Conservation (phyloP, 2,113 vertebrate genomes). For the Corythaeola cristata region DNA sequence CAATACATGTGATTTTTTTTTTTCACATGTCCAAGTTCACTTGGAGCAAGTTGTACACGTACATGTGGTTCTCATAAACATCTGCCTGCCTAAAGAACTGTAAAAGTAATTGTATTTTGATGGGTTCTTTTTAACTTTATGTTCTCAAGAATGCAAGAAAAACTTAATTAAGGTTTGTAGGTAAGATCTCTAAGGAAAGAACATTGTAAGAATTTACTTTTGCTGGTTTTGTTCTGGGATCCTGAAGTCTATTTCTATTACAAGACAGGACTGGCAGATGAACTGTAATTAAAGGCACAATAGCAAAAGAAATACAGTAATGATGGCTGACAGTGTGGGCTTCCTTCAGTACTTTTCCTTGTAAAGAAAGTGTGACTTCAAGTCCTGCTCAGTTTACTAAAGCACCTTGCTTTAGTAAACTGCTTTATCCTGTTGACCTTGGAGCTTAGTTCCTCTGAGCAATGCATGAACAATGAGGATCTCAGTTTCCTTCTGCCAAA, state of each 20-base stretch:
- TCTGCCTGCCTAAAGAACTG: background rate
- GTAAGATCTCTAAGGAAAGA: background rate
- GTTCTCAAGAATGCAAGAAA: background rate
- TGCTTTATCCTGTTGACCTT: background rate
- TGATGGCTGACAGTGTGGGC: background rate
- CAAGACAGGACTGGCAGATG: background rate
- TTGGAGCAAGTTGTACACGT: background rate
- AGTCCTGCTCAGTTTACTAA: background rate
- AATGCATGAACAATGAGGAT: background rate
- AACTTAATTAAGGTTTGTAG: slow-evolving; percentile 27
- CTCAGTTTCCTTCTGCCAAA: background rate
- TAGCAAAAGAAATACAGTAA: background rate
- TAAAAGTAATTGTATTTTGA: slow-evolving; percentile 4
- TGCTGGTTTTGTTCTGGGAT: background rate
- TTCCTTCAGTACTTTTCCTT: background rate
- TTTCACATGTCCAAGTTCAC: background rate
- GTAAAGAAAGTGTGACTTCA: background rate
- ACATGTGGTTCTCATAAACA: background rate
- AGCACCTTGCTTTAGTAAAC: background rate
- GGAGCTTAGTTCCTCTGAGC: background rate
- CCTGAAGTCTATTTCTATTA: background rate
- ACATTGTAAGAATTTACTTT: background rate
- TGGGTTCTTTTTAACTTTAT: background rate
- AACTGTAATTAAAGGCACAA: slow-evolving; percentile 2
- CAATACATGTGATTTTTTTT: background rate